These are phyloP conservation scores for Drosophila tristis DNA, from an alignment of 1,140 invertebrate species.

Conservation along the genomic window DNA sequence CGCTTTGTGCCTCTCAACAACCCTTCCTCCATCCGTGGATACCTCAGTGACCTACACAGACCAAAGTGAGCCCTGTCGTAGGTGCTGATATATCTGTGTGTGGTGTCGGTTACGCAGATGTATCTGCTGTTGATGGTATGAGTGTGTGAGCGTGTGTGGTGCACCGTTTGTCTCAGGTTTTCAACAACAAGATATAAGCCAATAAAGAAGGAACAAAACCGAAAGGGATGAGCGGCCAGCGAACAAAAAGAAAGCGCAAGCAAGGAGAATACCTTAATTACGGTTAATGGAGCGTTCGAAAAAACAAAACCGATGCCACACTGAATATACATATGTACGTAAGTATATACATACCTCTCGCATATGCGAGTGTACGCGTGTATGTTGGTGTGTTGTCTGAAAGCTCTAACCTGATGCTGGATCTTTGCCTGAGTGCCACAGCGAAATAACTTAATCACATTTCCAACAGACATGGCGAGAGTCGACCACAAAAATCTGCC, in stretches of 20 bases:
- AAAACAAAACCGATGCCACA: conserved; percentile 43
- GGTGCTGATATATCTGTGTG: conserved; percentile 60
- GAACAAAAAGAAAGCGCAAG: conserved; percentile 76
- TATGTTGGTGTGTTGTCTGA: conserved; percentile 39
- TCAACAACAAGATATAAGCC: conserved; percentile 80
- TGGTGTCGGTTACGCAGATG: no score
- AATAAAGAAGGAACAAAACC: conserved; percentile 69
- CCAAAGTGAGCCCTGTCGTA: conserved; percentile 6
- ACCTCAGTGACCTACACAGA: conserved; percentile 53
- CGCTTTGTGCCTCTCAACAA: conserved; percentile 12
- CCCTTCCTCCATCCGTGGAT: conserved; percentile 12
- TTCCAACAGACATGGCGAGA: conserved; percentile 50
- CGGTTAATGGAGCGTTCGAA: conserved; percentile 83
- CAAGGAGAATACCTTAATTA: conserved; percentile 83
- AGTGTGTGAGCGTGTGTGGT: conserved; percentile 17
- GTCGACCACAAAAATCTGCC: conserved; percentile 78
- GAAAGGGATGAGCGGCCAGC: conserved; percentile 52
- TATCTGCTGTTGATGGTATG: conserved; percentile 6
- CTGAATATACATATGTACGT: not conserved
- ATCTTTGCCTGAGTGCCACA: conserved; percentile 48
- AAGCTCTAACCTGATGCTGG: conserved; percentile 36
- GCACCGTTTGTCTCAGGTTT: conserved; percentile 67
- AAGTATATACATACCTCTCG: not conserved
- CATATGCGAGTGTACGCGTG: conserved; percentile 18
- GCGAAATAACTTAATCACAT: conserved; percentile 83